These are phyloP conservation scores for Sebastes itinus DNA, from an alignment of 2,797 vertebrate species.

Conservation along the genomic window DNA sequence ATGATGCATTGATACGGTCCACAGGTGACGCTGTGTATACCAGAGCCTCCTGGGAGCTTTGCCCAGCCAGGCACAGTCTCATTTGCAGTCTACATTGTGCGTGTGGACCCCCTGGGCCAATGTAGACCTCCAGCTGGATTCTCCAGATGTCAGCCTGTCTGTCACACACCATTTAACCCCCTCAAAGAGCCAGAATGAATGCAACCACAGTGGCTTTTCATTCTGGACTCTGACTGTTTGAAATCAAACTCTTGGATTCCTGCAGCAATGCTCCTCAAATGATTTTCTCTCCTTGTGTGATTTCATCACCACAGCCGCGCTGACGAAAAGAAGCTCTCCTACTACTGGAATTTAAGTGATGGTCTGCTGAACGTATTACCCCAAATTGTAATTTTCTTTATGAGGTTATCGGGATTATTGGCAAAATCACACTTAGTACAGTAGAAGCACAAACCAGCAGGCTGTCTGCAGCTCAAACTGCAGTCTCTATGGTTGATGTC, in stretches of 20 bases:
- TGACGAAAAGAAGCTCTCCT: constrained; percentile 23
- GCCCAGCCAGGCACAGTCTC: constrained; percentile 23
- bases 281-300: constrained; percentile 34
- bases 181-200: constrained; percentile 3
- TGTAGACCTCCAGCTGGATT: constrained; percentile 12
- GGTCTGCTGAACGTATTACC: constrained; percentile 65
- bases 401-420: constrained; percentile 46
- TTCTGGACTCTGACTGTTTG: constrained; percentile 13
- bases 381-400: constrained; percentile 40
- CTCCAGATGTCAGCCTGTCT: constrained; percentile 20
- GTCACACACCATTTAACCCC: constrained; percentile 28
- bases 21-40: constrained; percentile 4
- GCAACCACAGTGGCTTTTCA: constrained; percentile 9
- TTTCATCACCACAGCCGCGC: constrained; percentile 35
- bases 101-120: background rate
- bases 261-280: constrained; percentile 18
- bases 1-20: constrained; percentile 2
- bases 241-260: constrained; percentile 42
- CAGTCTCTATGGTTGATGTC: constrained; percentile 45
- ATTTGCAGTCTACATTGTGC: background rate
- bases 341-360: constrained; percentile 42
- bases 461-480: constrained; percentile 31
- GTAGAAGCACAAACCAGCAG: constrained; percentile 32
- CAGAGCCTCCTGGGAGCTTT: background rate
- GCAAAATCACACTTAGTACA: background rate